Evolutionary conservation across 2,888 invertebrate species (phyloP).

Genomic region (Caenorhabditis angaria): DNA sequence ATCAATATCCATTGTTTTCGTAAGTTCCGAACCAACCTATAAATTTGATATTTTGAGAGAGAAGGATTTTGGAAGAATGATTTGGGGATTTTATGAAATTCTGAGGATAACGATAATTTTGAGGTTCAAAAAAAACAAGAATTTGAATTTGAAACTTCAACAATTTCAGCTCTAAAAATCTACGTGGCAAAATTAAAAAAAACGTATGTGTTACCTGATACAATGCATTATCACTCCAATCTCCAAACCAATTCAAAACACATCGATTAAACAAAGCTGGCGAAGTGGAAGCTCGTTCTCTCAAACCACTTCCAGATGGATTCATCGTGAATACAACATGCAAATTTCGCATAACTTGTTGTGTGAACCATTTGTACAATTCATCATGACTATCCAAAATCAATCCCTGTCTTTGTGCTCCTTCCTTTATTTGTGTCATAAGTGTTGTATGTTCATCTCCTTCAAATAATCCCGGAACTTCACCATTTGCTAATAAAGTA

Average conservation of each 20-base stretch:
- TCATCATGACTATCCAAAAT: conserved; percentile 99
- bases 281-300: conserved; percentile 97
- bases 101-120: no score
- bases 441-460: conserved; percentile 97
- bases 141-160: not conserved
- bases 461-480: conserved; percentile 78
- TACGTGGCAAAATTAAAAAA: no score
- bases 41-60: not conserved
- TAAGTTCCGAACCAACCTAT: conserved; percentile 89
- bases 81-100: no score
- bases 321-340: conserved; percentile 99
- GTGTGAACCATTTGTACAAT: conserved; percentile 99
- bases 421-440: conserved; percentile 99
- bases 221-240: conserved; percentile 93
- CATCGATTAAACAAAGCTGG: conserved; percentile 98
- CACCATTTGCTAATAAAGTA: conserved; percentile 96
- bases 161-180: no score
- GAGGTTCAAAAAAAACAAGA: not conserved
- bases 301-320: conserved; percentile 95
- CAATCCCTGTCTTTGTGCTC: conserved; percentile 93
- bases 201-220: conserved; percentile 68
- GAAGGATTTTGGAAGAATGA: no score
- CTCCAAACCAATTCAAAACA: conserved; percentile 99
- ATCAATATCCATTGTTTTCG: conserved; percentile 91
- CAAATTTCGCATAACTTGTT: conserved; percentile 92